Base-by-base conservation (phyloP, 2,797 vertebrate genomes). In the Urocyon cinereoargenteus region DNA sequence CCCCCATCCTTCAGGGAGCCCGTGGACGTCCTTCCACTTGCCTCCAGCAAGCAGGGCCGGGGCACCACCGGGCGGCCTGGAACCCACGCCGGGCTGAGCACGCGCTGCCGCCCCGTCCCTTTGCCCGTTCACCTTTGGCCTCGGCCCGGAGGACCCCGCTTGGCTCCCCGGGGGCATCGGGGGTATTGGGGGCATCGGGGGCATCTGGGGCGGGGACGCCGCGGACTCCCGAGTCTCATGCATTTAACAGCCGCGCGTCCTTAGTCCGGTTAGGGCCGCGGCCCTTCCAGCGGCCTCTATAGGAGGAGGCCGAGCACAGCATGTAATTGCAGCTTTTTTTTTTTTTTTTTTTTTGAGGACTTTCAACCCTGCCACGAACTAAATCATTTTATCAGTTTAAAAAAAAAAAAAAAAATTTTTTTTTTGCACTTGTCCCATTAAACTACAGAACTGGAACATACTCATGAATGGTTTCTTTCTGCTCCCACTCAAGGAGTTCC, bases 381-480 rank as follows among this genome's bases (percentile, higher is more conserved):
- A 98, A 98, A 98, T 99, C 51, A 98, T 99, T 99, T 99, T 98
- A 99, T 99, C 98, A 97, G 93, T 98, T 98, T 98, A 40, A 40
- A 40, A 45, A 45, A 45, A 45, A 45, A 8, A 45, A 45, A 45
- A 40, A 40, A 40, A 40, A 40, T 5, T 40, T 88, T 97, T 97
- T 98, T 98, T 98, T 98, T 86, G 45, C 86, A 97, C 96, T 98
- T 98, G 97, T 98, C 97, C 98, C 98, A 98, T 99, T 99, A 98
- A 99, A 99, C 98, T 98, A 98, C 97, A 98, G 98, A 98, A 98
- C 98, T 99, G 98, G 98, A 99, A 99, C 98, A 98, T 98, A 98
- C 97, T 98, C 98, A 98, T 99, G 98, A 99, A 99, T 98, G 98
- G 98, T 96, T 98, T 98, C 98, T 98, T 99, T 99, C 98, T 99